Conservation (phyloP, 2,113 vertebrate species). For the Clarias macrocephalus region DNA sequence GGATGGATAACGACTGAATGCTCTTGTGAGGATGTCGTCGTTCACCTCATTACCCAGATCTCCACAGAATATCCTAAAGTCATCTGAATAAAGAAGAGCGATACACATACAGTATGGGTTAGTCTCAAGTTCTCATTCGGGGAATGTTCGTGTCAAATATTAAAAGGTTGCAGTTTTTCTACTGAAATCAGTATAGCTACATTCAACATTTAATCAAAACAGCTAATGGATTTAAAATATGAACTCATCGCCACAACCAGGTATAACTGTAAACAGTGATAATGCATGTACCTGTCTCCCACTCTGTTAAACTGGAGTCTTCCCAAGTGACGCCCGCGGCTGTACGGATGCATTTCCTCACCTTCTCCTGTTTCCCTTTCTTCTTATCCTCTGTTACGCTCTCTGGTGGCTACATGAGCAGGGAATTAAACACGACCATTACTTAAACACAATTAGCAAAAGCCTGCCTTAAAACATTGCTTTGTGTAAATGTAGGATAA, state of each 20-base stretch:
- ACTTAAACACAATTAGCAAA: not conserved
- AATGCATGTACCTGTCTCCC: slow-evolving; percentile 79
- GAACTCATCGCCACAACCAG: not conserved
- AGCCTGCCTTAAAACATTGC: not conserved
- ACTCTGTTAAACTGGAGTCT: slow-evolving; percentile 85
- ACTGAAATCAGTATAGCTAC: not conserved
- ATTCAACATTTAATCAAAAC: not conserved
- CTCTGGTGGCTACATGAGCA: slow-evolving; percentile 70
- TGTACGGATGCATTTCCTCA: slow-evolving; percentile 86
- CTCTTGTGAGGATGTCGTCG: slow-evolving; percentile 87
- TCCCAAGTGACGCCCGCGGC: slow-evolving; percentile 88
- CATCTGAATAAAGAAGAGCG: slow-evolving; percentile 70
- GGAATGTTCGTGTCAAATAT: not conserved
- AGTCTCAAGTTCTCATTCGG: not conserved
- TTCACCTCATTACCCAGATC: slow-evolving; percentile 93
- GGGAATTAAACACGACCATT: not conserved
- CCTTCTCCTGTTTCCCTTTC: slow-evolving; percentile 79
- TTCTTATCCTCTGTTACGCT: slow-evolving; percentile 81
- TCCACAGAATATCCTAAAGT: slow-evolving; percentile 92
- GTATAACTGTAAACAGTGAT: not conserved
- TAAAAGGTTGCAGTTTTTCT: not conserved
- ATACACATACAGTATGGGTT: not conserved
- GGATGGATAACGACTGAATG: slow-evolving; percentile 89
- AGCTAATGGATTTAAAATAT: no score
- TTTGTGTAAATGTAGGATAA: not conserved